phyloP scores from a whole-genome alignment of 35 echinoderm and acorn worm species.

The Holothuria glaberrima region DNA sequence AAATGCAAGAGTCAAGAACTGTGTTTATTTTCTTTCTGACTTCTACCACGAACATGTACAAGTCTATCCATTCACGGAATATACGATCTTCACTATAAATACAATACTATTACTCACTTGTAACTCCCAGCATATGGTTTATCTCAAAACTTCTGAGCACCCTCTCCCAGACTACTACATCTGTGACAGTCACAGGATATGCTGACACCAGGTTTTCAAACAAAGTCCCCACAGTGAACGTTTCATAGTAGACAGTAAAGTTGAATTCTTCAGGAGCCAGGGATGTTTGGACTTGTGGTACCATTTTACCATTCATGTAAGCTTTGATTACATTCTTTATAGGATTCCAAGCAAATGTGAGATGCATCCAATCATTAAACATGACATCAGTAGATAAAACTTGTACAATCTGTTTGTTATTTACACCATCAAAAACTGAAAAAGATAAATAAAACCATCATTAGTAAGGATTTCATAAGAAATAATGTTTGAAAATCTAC shows the following conservation, averaged over 20 bases:
- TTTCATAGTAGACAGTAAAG: constrained; percentile 8
- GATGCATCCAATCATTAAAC: constrained; percentile 33
- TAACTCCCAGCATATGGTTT: constrained; percentile 71
- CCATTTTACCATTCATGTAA: constrained; percentile 24
- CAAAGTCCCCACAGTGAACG: constrained; percentile 64
- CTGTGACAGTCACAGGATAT: constrained; percentile 54
- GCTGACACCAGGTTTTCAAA: constrained; percentile 44
- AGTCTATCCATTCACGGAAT: no score
- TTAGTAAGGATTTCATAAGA: no score
- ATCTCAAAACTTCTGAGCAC: constrained; percentile 63
- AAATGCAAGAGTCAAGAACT: no score
- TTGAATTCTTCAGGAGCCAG: neutral
- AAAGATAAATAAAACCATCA: neutral
- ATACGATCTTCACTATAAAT: no score
- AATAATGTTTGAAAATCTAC: no score
- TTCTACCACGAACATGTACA: no score
- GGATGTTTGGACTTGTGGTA: neutral
- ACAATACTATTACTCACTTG: constrained; percentile 65
- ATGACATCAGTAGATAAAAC: neutral
- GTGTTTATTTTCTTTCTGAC: no score
- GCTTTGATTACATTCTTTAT: neutral
- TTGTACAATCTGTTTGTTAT: constrained; percentile 15
- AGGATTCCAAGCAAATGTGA: constrained; percentile 11
- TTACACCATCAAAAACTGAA: constrained; percentile 44
- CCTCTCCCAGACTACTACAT: constrained; percentile 86